phyloP scores from a whole-genome alignment of 2,113 vertebrate species.

The Ondatra zibethicus region DNA sequence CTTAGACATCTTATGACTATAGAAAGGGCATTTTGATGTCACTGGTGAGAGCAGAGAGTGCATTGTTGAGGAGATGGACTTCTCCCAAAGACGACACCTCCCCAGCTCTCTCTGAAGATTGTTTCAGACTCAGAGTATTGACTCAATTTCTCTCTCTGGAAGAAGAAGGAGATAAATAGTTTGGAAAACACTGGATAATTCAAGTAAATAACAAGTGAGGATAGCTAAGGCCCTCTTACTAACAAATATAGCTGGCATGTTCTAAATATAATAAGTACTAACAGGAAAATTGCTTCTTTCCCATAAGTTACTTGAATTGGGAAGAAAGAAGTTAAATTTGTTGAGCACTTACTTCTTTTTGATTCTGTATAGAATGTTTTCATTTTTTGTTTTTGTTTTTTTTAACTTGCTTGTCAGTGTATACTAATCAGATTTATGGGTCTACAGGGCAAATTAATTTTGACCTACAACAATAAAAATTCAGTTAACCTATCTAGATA shows the following conservation, averaged over 20 bases:
- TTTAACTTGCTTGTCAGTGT: not conserved
- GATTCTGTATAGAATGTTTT: not conserved
- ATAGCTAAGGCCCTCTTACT: not conserved
- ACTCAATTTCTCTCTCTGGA: slow-evolving; percentile 27
- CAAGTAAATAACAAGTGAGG: not conserved
- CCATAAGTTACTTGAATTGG: not conserved
- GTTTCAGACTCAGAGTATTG: not conserved
- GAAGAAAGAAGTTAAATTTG: not conserved
- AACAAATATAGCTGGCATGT: not conserved
- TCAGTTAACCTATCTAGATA: not conserved
- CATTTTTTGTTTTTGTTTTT: not conserved
- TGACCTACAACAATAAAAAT: not conserved
- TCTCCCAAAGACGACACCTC: slow-evolving; percentile 19
- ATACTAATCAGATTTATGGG: not conserved
- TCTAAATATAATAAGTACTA: not conserved
- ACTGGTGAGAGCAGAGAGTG: not conserved
- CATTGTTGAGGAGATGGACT: not conserved
- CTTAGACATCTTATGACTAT: not conserved
- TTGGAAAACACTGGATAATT: slow-evolving; percentile 33
- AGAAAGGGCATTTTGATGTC: not conserved
- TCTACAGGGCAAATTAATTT: not conserved
- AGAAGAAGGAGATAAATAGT: not conserved
- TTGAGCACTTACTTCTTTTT: not conserved
- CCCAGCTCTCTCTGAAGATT: not conserved
- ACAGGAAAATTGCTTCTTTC: not conserved